phyloP scores from a whole-genome alignment of 2,113 vertebrate genomes.

The Tursiops truncatus region DNA sequence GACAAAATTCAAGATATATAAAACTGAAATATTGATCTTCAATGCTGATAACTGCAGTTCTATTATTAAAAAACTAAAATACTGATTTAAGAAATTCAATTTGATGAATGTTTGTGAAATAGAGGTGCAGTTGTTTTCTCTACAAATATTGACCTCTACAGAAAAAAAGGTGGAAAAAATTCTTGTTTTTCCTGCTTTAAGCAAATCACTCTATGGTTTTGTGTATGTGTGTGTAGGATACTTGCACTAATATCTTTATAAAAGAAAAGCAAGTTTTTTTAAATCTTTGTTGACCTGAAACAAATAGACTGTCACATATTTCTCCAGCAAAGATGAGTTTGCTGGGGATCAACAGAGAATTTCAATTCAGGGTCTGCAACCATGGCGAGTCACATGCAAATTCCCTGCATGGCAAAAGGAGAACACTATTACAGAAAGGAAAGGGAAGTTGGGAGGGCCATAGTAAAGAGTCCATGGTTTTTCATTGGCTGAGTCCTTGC shows the following conservation, averaged over 20 bases:
- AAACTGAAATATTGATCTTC: not conserved
- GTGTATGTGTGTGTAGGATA: not conserved
- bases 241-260: not conserved
- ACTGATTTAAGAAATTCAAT: not conserved
- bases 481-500: not conserved
- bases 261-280: not conserved
- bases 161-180: not conserved
- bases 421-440: not conserved
- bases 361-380: not conserved
- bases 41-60: not conserved
- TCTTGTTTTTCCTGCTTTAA: not conserved
- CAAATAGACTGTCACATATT: not conserved
- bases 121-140: not conserved
- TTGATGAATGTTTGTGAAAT: not conserved
- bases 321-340: not conserved
- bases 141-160: not conserved
- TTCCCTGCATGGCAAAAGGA: not conserved
- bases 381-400: not conserved
- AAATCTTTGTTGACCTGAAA: not conserved
- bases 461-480: not conserved
- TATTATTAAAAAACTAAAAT: not conserved
- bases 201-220: not conserved
- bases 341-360: not conserved
- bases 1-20: conserved; percentile 12
- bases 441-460: not conserved